Conservation (phyloP, 2,113 vertebrate genomes). For the Cavia aperea region DNA sequence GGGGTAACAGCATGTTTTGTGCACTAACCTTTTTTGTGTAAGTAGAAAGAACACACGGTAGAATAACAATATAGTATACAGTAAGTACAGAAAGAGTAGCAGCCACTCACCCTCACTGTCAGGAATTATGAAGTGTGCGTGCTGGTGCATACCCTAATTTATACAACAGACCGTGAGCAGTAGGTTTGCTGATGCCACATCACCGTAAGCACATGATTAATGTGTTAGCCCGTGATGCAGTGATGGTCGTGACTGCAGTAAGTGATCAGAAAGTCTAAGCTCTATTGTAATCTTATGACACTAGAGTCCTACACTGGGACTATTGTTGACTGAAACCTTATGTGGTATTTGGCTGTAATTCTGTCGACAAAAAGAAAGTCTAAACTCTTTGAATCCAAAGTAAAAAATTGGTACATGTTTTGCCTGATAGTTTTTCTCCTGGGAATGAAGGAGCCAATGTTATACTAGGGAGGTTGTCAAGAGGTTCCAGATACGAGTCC, state of each 20-base stretch:
- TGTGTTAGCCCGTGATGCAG: no score
- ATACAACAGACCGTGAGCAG: not conserved
- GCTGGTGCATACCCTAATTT: rapidly evolving
- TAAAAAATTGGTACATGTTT: not conserved
- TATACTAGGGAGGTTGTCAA: no score
- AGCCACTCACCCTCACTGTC: not conserved
- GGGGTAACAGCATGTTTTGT: not conserved
- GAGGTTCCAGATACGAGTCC: not conserved
- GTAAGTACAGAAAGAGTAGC: not conserved
- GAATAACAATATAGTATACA: not conserved
- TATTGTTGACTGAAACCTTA: not conserved
- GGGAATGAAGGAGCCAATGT: not conserved
- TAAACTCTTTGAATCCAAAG: not conserved
- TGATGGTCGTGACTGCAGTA: not conserved
- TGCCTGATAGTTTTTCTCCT: not conserved
- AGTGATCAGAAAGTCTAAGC: not conserved
- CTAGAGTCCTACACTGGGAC: no score
- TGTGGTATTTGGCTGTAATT: not conserved
- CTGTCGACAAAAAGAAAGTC: not conserved
- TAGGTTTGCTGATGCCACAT: not conserved
- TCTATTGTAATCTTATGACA: not conserved
- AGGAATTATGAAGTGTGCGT: not conserved
- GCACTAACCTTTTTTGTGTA: not conserved
- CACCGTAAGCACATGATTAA: no score
- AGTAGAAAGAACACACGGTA: not conserved